Evolutionary conservation across 2,888 invertebrate species (phyloP), one percentile per base, ranked within the genome.

Genomic region (Camponotus fellah): DNA sequence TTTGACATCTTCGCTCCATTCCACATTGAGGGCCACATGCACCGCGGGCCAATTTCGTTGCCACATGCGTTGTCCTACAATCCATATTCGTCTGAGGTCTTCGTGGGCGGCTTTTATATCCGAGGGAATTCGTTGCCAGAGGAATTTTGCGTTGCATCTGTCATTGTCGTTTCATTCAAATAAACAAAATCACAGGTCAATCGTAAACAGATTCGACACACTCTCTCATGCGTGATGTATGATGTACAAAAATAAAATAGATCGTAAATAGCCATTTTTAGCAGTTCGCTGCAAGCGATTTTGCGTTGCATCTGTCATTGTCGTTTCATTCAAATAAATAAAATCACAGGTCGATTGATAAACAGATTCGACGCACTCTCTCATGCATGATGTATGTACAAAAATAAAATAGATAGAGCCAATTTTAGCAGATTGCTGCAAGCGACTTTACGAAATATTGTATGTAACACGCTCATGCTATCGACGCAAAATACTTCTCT

Each of bases 101-200:
- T 97, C 96, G 93, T 96, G 97, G 65, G 96, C 96, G 80, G 96
- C 95, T 94, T 98, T 98, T 14, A 97, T 95, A 89, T 95, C 96
- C 82, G 96, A 95, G 8, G 99, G 98, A 92, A 99, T 98, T 92
- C 99, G 96, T 95, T 98, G 98, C 99, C 99, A 99, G 89, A 99
- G 95, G 95, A 97, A 98, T 95, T 98, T 99, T 0, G 99, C 99
- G 96, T 98, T 98, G 92, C 97, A 97, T 93, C 98, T 98, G 94
- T 46, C 95, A 95, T 17, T 14, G 21, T 8, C 17, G n/a, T 34
- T 53, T 80, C 71, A 82, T 37, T 64, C n/a, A 65, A 74, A 49
- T n/a, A 53, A 53, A 53, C 8, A 53, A 53, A 53, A 53, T n/a
- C 8, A 14, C 49, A n/a, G 3, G 2, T 32, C 14, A 43, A 49